Percentiles rank a stretch among this genome's conserved stretches.
Conservation (phyloP, 2,113 vertebrate genomes). For the Haemorhous mexicanus region DNA sequence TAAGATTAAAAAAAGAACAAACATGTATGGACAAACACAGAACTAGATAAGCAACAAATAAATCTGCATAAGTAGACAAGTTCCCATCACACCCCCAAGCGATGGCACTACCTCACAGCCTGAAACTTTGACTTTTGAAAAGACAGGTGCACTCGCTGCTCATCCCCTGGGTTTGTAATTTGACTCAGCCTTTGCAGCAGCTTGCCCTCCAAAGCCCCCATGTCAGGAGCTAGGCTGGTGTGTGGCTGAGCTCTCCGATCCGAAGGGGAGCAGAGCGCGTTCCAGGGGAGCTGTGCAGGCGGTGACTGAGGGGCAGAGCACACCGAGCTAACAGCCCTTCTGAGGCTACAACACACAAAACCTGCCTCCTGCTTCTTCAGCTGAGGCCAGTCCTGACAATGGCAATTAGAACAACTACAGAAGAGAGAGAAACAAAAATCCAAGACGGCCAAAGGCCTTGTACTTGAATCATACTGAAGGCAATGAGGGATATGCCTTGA, state of each 20-base stretch:
- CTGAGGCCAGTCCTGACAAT: background rate
- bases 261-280: accelerated
- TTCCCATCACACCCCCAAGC: background rate
- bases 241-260: accelerated
- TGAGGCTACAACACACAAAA: background rate
- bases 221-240: background rate
- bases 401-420: background rate
- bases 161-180: background rate
- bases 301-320: background rate
- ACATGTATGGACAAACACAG: background rate
- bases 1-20: background rate
- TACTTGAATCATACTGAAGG: background rate
- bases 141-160: background rate
- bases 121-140: background rate
- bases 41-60: background rate
- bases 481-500: background rate
- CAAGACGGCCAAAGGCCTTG: background rate
- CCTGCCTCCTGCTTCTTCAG: background rate
- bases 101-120: background rate
- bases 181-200: background rate
- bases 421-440: background rate
- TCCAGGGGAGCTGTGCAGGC: accelerated
- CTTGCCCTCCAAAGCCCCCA: background rate
- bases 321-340: background rate
- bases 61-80: background rate